Evolutionary conservation across 2,888 invertebrate genomes (phyloP), one percentile per base, ranked within the genome.

Genomic region (Glaucopsyche alexis): DNA sequence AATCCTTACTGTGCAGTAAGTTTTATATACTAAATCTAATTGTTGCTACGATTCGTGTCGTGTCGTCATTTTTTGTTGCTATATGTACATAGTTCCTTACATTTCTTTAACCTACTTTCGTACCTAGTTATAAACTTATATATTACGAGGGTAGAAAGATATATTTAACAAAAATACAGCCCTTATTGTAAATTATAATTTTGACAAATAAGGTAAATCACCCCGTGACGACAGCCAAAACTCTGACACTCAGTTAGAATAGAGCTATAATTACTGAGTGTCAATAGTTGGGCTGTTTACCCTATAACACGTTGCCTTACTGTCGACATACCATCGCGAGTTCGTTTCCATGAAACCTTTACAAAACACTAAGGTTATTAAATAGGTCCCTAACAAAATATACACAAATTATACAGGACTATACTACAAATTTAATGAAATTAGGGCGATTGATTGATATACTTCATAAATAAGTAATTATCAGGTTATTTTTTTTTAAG

Each of bases 321-420:
- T 29, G 7, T 38, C 60, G 13, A 38, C 29, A 60, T 16, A 19
- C 55, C 55, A 38, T 60, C 60, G 60, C 60, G 60, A 60, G 60
- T 60, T 92, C 91, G 91, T 91, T 92, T 87, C 81, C 85, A 82
- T 89, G 91, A 92, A 92, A 92, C 91, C 91, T 90, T 84, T 88
- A 85, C 81, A 83, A 88, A 90, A 87, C 84, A 65, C 38, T 65
- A 52, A 64, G 67, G 52, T 67, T 47, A 69, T n/a, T 71, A 66
- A 19, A 65, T 50, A 74, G 16, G 70, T 70, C 19, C 71, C 65
- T 45, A 55, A 73, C 52, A 73, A 66, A 73, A 42, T 65, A 66
- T 71, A 19, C 50, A 69, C 29, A 69, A 69, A 69, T 29, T 69
- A 69, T 47, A 69, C 47, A 69, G 69, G 69, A 49, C 49, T 69